A percentile compares a stretch with the other conserved stretches of the same genome.
Evolutionary conservation across 2,797 vertebrate genomes (phyloP).

Genomic region (Coracias cyanogaster): DNA sequence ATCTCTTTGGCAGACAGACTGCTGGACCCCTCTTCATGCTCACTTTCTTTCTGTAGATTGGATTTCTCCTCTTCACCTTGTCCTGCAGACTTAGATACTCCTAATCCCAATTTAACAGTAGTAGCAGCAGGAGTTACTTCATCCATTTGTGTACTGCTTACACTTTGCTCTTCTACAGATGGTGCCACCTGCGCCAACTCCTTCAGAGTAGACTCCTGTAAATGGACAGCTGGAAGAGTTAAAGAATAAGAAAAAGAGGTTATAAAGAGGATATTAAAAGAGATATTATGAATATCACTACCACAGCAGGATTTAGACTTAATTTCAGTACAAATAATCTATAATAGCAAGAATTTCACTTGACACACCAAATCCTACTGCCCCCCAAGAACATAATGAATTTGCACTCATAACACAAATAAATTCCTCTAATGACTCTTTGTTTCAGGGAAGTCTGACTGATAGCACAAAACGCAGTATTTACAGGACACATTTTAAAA

Average conservation of each 20-base stretch:
- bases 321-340: not conserved
- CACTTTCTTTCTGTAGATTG: not conserved
- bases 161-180: not conserved
- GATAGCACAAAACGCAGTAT: not conserved
- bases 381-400: not conserved
- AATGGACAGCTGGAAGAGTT: slow-evolving; percentile 83
- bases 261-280: not conserved
- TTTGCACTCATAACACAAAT: not conserved
- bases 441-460: not conserved
- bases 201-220: slow-evolving; percentile 81
- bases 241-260: not conserved
- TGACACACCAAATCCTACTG: not conserved
- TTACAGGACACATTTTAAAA: not conserved
- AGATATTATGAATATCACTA: not conserved
- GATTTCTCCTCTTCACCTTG: not conserved
- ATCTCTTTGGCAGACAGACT: not conserved
- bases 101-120: not conserved
- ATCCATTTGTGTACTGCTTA: not conserved
- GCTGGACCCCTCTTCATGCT: not conserved
- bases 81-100: not conserved
- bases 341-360: not conserved
- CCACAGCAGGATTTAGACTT: not conserved
- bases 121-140: not conserved
- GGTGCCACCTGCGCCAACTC: slow-evolving; percentile 56
- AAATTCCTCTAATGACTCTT: not conserved